Percentiles rank a stretch among this genome's conserved stretches.
Evolutionary conservation across 1,140 invertebrate species (phyloP).

Genomic region (Pissodes strobi): DNA sequence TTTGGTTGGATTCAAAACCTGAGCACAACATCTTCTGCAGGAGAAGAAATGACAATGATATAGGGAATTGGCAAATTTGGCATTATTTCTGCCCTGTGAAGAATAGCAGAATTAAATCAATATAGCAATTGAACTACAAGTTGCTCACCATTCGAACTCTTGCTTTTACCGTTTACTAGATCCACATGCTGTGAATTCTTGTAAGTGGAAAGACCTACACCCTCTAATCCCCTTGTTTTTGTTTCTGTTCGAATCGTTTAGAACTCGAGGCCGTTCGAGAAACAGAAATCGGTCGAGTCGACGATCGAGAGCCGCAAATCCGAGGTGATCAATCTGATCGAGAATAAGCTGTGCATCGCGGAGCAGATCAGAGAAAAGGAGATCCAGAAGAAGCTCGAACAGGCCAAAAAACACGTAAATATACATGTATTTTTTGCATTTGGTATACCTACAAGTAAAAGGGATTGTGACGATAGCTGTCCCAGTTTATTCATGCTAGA

Average conservation of each 20-base stretch:
- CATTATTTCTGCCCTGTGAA: no score
- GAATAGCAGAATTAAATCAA: no score
- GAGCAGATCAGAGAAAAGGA: slow-evolving; percentile 79
- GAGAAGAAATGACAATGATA: no score
- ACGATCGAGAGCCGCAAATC: slow-evolving; percentile 65
- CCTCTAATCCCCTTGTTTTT: slow-evolving; percentile 31
- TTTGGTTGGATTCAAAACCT: no score
- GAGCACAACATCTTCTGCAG: no score
- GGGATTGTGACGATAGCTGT: no score
- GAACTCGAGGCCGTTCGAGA: slow-evolving; percentile 47
- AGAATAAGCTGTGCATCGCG: slow-evolving; percentile 73
- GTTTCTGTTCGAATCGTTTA: slow-evolving; percentile 35
- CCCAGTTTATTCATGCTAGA: no score
- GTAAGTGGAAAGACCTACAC: background rate
- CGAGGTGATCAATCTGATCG: slow-evolving; percentile 70
- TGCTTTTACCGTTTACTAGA: background rate
- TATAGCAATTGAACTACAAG: no score
- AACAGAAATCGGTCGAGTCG: slow-evolving; percentile 64
- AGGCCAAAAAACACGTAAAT: slow-evolving; percentile 75
- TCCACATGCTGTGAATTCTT: no score
- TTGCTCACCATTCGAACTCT: no score
- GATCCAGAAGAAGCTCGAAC: slow-evolving; percentile 78
- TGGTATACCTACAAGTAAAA: background rate
- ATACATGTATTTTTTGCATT: slow-evolving; percentile 16
- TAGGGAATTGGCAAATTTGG: no score